phyloP scores from a whole-genome alignment of 1,140 invertebrate species.

The Drosophila nigrodunni region DNA sequence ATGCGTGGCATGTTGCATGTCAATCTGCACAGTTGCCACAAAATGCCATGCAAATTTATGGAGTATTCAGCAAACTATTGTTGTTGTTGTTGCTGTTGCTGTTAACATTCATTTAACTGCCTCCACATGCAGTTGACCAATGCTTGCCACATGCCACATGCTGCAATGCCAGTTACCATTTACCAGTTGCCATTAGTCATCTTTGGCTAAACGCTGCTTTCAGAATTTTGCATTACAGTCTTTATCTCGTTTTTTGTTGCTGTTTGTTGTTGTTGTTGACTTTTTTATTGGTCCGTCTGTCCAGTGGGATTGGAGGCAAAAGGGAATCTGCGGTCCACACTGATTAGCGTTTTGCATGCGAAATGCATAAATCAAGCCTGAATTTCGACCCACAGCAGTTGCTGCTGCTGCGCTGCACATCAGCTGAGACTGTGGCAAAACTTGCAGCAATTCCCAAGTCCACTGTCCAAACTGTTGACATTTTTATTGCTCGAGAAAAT shows the following conservation, averaged over 20 bases:
- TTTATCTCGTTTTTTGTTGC: conserved; percentile 18
- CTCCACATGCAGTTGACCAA: conserved; percentile 37
- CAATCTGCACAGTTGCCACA: conserved; percentile 57
- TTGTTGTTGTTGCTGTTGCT: conserved; percentile 34
- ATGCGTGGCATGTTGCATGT: conserved; percentile 40
- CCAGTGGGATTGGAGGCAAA: conserved; percentile 2
- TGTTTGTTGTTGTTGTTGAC: conserved; percentile 17
- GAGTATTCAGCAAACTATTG: conserved; percentile 28
- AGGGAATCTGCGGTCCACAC: conserved; percentile 26
- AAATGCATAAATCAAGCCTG: conserved; percentile 74
- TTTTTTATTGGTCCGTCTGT: conserved; percentile 56
- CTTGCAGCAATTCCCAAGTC: conserved; percentile 3
- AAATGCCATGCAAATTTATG: conserved; percentile 61
- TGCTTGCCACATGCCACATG: conserved; percentile 70
- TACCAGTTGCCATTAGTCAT: conserved; percentile 70
- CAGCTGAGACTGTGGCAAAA: background rate
- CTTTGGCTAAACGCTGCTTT: conserved; percentile 77
- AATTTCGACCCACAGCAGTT: conserved; percentile 33
- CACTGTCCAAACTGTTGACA: conserved; percentile 71
- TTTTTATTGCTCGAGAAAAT: conserved; percentile 83
- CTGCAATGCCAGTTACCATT: conserved; percentile 37
- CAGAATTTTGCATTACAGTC: conserved; percentile 63
- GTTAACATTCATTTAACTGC: conserved; percentile 57
- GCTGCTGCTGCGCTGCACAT: background rate
- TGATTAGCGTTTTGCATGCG: conserved; percentile 82